phyloP scores from a whole-genome alignment of 2,888 invertebrate species.

The Gasteruption jaculator region DNA sequence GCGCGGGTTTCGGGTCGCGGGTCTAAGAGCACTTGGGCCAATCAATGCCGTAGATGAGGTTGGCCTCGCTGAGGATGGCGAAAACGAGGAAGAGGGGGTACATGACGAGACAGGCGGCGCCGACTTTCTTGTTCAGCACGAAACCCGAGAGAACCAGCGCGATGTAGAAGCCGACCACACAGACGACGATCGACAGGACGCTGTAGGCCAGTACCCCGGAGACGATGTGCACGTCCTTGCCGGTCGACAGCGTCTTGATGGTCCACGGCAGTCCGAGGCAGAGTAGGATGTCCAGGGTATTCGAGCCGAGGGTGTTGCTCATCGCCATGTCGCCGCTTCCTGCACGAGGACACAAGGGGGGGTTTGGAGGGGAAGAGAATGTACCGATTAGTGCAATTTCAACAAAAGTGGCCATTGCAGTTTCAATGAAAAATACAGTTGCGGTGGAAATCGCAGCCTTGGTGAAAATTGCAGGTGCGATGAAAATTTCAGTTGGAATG shows the following conservation, averaged over 20 bases:
- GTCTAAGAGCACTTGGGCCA: conserved; percentile 40
- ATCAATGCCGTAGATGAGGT: conserved; percentile 58
- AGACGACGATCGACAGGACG: conserved; percentile 71
- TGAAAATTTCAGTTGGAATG: too few relatives aligned
- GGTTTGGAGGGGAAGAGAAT: too few relatives aligned
- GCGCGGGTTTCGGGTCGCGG: too few relatives aligned
- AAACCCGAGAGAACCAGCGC: conserved; percentile 69
- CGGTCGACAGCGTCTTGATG: conserved; percentile 63
- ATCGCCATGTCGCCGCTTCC: conserved; percentile 84
- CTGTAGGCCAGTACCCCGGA: conserved; percentile 81
- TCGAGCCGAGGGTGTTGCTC: conserved; percentile 81
- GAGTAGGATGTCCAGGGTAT: conserved; percentile 77
- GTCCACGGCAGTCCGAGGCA: conserved; percentile 85
- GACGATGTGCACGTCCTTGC: conserved; percentile 62
- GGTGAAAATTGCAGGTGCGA: too few relatives aligned
- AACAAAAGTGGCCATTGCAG: too few relatives aligned
- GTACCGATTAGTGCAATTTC: too few relatives aligned
- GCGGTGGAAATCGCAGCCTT: too few relatives aligned
- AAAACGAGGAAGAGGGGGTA: conserved; percentile 71
- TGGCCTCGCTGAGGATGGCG: conserved; percentile 75
- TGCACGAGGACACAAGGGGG: too few relatives aligned
- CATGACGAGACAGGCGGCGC: conserved; percentile 61
- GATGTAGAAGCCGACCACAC: conserved; percentile 67
- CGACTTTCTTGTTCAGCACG: conserved; percentile 66
- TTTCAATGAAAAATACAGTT: too few relatives aligned